Conservation (phyloP, 2,797 vertebrate species). For the Aldrovandia affinis region DNA sequence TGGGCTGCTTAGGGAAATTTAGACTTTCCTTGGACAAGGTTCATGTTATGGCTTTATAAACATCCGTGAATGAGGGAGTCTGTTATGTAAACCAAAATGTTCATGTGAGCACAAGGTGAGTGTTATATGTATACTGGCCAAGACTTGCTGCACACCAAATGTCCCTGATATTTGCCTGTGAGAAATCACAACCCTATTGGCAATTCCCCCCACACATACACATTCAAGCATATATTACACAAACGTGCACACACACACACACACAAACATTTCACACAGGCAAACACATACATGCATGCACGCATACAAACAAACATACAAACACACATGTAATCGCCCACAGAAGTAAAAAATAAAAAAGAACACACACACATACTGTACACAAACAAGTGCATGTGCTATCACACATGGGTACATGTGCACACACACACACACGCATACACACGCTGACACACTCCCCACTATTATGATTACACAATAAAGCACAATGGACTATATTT, state of each 20-base stretch:
- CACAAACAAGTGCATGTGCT: not conserved
- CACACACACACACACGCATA: not conserved
- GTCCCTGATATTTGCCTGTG: not conserved
- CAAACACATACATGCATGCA: not conserved
- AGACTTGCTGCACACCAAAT: not conserved
- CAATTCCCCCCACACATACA: not conserved
- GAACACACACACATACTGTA: not conserved
- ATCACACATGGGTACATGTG: not conserved
- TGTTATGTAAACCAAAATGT: constrained; percentile 1
- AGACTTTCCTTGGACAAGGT: not conserved
- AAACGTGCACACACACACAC: not conserved
- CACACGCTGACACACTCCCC: not conserved
- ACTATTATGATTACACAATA: not conserved
- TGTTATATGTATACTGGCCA: not conserved
- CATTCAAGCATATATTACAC: not conserved
- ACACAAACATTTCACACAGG: not conserved
- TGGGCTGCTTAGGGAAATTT: too few species aligned
- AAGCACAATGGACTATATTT: not conserved
- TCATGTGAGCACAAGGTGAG: not conserved
- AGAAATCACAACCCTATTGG: not conserved
- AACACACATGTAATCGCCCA: not conserved
- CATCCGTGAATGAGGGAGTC: not conserved
- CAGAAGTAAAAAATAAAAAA: not conserved
- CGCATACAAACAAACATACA: not conserved
- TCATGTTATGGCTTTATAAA: not conserved